Percentiles rank a stretch among this genome's conserved stretches.
Evolutionary conservation across 23 tunicate genomes (phyloP).

Genomic region (Ascidia mentula): DNA sequence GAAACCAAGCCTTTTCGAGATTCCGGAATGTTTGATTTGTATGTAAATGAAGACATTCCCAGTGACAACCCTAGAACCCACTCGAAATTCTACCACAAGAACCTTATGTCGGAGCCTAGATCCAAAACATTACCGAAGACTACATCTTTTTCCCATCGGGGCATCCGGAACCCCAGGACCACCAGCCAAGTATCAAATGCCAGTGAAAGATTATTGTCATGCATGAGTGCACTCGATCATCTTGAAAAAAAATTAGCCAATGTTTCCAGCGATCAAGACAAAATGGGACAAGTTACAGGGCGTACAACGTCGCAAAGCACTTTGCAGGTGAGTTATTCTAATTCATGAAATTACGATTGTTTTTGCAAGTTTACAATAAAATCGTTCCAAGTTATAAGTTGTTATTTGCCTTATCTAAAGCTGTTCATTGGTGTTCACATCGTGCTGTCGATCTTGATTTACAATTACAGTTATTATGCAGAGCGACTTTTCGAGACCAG

Average conservation of each 20-base stretch:
- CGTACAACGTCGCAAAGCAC: not conserved
- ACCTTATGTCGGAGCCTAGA: no score
- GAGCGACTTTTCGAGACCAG: not conserved
- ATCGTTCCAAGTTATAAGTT: not conserved
- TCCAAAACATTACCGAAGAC: not conserved
- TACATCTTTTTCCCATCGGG: not conserved
- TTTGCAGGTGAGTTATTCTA: not conserved
- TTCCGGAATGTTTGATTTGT: constrained; percentile 28
- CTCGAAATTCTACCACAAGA: not conserved
- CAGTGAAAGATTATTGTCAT: constrained; percentile 37
- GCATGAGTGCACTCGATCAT: constrained; percentile 50
- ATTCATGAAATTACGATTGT: not conserved
- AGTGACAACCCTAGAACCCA: not conserved
- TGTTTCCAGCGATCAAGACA: constrained; percentile 7
- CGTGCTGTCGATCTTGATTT: no score
- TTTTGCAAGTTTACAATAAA: not conserved
- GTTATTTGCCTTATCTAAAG: not conserved
- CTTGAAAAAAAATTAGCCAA: constrained; percentile 34
- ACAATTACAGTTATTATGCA: no score
- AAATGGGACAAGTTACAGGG: constrained; percentile 25
- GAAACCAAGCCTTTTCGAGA: not conserved
- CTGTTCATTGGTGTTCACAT: no score
- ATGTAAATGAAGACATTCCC: constrained; percentile 17
- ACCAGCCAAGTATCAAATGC: constrained; percentile 31
- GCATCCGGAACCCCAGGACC: not conserved